phyloP scores from a whole-genome alignment of 2,888 invertebrate genomes.

The Amaurobius ferox region DNA sequence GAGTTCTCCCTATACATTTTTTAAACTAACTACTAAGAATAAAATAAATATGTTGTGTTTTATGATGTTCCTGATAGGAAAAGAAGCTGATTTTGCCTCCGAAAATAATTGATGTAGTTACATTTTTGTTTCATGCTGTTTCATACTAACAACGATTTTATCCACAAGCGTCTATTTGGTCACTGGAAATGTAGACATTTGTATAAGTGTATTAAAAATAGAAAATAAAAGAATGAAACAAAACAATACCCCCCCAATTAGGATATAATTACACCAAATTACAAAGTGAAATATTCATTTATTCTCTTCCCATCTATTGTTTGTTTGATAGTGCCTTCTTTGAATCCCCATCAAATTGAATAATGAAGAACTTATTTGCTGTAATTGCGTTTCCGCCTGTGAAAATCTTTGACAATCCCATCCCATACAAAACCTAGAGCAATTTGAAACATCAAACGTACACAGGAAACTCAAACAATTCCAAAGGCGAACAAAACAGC shows the following conservation, averaged over 20 bases:
- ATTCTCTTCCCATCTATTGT: conserved; percentile 1
- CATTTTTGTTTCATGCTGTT: too few relatives aligned
- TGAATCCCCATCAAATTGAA: neutral
- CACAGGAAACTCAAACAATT: neutral
- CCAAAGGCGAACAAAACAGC: neutral
- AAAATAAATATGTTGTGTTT: too few relatives aligned
- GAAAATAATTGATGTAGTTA: too few relatives aligned
- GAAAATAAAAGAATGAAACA: neutral
- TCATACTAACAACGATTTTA: too few relatives aligned
- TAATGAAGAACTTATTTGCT: neutral
- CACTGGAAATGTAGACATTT: too few relatives aligned
- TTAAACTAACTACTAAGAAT: too few relatives aligned
- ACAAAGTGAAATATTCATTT: neutral
- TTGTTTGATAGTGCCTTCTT: neutral
- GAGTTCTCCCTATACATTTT: too few relatives aligned
- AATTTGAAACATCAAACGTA: conserved; percentile 4
- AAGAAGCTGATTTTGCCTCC: too few relatives aligned
- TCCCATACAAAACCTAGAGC: neutral
- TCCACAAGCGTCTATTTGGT: too few relatives aligned
- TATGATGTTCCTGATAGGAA: too few relatives aligned
- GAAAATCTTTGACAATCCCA: neutral
- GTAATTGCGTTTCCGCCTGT: conserved; percentile 1
- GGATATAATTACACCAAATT: conserved; percentile 2
- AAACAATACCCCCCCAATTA: neutral
- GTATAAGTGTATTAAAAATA: neutral